Evolutionary conservation across 1,140 invertebrate species (phyloP), one percentile per base, ranked within the genome.

Genomic region (Drosophila equinoxialis): DNA sequence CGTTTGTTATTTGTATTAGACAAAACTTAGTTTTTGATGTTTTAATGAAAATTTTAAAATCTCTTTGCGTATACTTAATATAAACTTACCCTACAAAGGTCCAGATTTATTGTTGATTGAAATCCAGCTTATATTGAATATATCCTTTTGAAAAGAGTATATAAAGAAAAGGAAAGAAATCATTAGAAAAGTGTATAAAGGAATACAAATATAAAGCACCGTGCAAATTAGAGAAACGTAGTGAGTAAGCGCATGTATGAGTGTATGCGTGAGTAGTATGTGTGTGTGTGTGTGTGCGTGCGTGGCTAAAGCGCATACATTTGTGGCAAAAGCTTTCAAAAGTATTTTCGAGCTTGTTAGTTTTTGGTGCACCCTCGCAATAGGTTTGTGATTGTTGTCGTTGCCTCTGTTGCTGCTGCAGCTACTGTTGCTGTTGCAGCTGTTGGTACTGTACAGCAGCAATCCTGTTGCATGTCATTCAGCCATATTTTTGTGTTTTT

Each of bases 391-490:
- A 62, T 48, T 75, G 68, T 82, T 59, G 66, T 81, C 75, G 39
- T 23, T 51, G 45, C 41, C 48, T 30, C 11, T 42, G 3, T n/a
- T 14, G 45, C 45, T 51, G 17, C 11, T 39, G 17, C 20, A 2
- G 20, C 20, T 23, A 23, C 6, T 48, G 42, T 17, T 48, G 6
- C 14, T 48, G 17, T 17, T 48, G 45, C 8, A 63, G 61, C 17
- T 23, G 48, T 35, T 58, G 26, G 65, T 33, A 37, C 54, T 14
- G 54, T 42, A 51, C 48, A 39, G 57, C 37, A 20, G 62, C 76
- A 74, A 77, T 89, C 80, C 84, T 89, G 84, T 89, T 89, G 84
- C 84, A 89, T 89, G 84, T 77, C 81, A 89, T 84, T 84, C 80
- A 72, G 84, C 85, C 80, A 89, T 89, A 89, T 89, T 89, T 89